Evolutionary conservation across 2,113 vertebrate species (phyloP).

Genomic region (Hippocampus zosterae): DNA sequence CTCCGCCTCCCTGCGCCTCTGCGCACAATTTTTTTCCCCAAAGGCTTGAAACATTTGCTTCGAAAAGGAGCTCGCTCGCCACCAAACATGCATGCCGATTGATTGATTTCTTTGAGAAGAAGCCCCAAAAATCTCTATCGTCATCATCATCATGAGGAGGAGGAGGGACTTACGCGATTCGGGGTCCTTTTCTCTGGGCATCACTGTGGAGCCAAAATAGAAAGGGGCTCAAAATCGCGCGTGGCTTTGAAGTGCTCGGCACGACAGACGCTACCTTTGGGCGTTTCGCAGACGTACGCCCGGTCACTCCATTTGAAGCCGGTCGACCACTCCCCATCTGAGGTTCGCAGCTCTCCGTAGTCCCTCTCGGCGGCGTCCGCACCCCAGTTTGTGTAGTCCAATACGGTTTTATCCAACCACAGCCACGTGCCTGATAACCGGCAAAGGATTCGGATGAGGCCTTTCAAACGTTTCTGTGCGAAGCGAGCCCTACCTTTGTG

Average conservation of each 20-base stretch:
- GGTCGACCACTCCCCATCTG: slow-evolving; percentile 77
- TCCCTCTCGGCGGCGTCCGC: slow-evolving; percentile 60
- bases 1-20: slow-evolving; percentile 3
- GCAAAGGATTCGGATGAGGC: neutral
- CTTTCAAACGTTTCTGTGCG: neutral
- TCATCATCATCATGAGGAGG: too few species aligned
- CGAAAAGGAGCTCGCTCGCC: too few species aligned
- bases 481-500: slow-evolving; percentile 41
- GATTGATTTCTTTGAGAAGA: too few species aligned
- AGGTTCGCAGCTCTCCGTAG: slow-evolving; percentile 58
- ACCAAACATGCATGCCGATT: too few species aligned
- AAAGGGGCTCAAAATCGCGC: neutral
- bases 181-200: fast-evolving
- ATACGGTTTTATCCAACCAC: slow-evolving; percentile 78
- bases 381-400: slow-evolving; percentile 87
- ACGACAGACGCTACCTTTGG: slow-evolving; percentile 77
- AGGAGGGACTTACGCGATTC: slow-evolving; percentile 37
- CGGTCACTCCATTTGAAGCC: slow-evolving; percentile 72
- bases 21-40: neutral
- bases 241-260: neutral
- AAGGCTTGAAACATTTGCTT: too few species aligned
- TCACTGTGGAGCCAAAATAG: slow-evolving; percentile 26
- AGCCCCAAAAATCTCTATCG: too few species aligned
- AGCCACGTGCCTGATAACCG: slow-evolving; percentile 72
- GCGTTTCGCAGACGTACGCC: slow-evolving; percentile 83